Percentiles rank a stretch among this genome's conserved stretches.
These are phyloP conservation scores for Edolisoma coerulescens DNA, from an alignment of 2,113 vertebrate genomes.

Conservation along the genomic window DNA sequence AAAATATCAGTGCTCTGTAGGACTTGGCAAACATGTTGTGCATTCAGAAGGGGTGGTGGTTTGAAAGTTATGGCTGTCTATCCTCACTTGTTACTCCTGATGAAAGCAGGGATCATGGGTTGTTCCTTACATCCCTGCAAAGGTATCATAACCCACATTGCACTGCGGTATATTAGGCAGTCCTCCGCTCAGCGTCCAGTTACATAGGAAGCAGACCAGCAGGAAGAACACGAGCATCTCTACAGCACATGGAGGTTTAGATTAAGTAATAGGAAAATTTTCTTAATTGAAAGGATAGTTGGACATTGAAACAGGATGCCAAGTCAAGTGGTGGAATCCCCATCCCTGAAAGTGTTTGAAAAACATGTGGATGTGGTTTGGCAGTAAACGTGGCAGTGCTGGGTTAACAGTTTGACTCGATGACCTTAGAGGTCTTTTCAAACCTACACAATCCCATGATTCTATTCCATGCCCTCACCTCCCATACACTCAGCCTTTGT, in stretches of 20 bases:
- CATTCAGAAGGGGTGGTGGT: background rate
- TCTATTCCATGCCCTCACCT: background rate
- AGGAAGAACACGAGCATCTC: rapidly evolving
- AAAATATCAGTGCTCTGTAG: background rate
- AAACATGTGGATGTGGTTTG: background rate
- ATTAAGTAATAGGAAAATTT: background rate
- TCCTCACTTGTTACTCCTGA: background rate
- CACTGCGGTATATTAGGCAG: background rate
- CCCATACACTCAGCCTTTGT: background rate
- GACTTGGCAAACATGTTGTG: background rate
- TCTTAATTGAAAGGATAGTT: background rate
- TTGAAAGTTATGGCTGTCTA: background rate
- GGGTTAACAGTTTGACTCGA: background rate
- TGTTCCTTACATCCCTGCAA: background rate
- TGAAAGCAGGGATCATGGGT: background rate
- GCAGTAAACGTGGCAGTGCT: rapidly evolving
- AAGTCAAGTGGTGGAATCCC: background rate
- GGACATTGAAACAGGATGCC: background rate
- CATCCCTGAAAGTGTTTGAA: background rate
- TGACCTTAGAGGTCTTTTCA: background rate
- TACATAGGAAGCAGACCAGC: background rate
- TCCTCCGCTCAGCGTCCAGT: background rate
- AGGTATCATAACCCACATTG: background rate
- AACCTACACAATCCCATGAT: background rate
- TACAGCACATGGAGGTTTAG: background rate